Evolutionary conservation across 2,113 vertebrate genomes (phyloP).

Genomic region (Falco punctatus): DNA sequence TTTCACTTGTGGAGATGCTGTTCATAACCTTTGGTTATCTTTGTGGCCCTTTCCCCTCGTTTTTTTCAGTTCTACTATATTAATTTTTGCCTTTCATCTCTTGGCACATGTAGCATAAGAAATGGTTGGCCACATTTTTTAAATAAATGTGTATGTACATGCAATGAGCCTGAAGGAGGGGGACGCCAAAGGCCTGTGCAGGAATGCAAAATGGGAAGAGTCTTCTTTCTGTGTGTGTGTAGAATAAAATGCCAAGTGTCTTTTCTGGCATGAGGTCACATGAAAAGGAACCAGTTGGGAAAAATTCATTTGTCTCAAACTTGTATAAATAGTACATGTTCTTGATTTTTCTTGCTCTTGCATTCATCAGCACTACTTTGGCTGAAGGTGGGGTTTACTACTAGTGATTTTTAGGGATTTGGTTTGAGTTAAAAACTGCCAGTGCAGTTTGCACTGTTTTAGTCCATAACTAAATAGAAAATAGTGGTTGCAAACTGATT

Average conservation of each 20-base stretch:
- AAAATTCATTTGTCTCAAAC: background rate
- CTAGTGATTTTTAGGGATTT: background rate
- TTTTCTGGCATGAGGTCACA: background rate
- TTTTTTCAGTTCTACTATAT: background rate
- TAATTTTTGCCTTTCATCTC: background rate
- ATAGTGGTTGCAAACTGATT: background rate
- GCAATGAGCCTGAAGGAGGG: background rate
- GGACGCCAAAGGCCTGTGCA: background rate
- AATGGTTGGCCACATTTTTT: background rate
- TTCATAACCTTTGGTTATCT: background rate
- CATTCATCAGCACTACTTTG: background rate
- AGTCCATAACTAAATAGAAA: background rate
- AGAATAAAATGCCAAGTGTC: background rate
- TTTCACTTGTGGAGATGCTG: background rate
- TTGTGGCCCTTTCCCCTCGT: background rate
- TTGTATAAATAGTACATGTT: background rate
- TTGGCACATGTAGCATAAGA: background rate
- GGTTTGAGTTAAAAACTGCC: background rate
- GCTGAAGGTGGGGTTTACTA: background rate
- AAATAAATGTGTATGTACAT: background rate
- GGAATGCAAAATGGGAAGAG: background rate
- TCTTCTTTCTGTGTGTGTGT: background rate
- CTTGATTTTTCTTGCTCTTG: background rate
- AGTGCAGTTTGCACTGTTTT: background rate
- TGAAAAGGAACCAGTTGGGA: background rate